A percentile compares a stretch with the other conserved stretches of the same genome.
Evolutionary conservation across 2,888 invertebrate genomes (phyloP).

Genomic region (Cylindroiulus punctatus): DNA sequence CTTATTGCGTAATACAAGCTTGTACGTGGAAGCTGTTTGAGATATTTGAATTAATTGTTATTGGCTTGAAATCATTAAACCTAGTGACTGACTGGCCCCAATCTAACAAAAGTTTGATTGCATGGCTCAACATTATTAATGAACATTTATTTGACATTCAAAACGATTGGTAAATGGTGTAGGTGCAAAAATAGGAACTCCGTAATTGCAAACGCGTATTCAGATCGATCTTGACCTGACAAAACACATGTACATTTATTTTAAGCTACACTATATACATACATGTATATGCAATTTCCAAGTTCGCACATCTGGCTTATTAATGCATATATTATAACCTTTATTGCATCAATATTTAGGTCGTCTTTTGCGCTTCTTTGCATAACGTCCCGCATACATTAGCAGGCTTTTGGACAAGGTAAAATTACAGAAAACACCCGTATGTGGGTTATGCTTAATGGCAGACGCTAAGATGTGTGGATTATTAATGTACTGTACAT

Average conservation of each 20-base stretch:
- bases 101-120: not conserved
- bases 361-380: not conserved
- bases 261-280: too few species aligned
- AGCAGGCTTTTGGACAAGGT: not conserved
- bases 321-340: not conserved
- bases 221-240: too few species aligned
- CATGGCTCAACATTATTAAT: too few species aligned
- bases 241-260: too few species aligned
- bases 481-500: slow-evolving; percentile 39
- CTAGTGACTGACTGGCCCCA: not conserved
- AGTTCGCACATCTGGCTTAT: not conserved
- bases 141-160: too few species aligned
- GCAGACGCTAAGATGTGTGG: not conserved
- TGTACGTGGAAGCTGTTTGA: too few species aligned
- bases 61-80: not conserved
- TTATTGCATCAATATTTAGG: slow-evolving; percentile 2
- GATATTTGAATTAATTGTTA: too few species aligned
- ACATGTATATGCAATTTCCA: too few species aligned
- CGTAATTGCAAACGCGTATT: too few species aligned
- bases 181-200: too few species aligned
- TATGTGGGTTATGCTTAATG: not conserved
- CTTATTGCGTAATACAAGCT: too few species aligned
- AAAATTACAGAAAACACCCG: not conserved
- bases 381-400: not conserved
- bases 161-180: too few species aligned